A percentile compares a stretch with the other conserved stretches of the same genome.
Evolutionary conservation across 2,797 vertebrate genomes (phyloP).

Genomic region (Rhabdophis nuchalis): DNA sequence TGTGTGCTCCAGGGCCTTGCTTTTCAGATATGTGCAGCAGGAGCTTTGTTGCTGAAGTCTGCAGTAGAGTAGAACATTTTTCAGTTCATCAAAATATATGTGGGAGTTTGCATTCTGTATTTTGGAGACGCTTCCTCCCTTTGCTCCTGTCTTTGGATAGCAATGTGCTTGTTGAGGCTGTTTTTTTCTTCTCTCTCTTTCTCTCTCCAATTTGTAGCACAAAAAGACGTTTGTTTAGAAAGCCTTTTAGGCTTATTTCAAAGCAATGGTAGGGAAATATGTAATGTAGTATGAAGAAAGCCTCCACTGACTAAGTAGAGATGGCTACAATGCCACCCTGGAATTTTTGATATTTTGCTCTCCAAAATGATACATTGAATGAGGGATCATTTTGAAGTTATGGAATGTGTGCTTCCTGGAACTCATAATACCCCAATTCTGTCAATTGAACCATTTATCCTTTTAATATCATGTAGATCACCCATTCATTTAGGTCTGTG

Average conservation of each 20-base stretch:
- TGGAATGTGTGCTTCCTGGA: not conserved
- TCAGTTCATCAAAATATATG: not conserved
- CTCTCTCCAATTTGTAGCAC: no score
- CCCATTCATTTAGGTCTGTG: not conserved
- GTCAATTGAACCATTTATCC: not conserved
- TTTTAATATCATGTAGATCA: not conserved
- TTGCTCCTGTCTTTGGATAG: not conserved
- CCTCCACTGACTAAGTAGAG: not conserved
- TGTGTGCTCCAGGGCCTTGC: not conserved
- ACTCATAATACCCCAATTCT: not conserved
- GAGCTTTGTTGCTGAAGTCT: not conserved
- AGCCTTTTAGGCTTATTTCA: not conserved
- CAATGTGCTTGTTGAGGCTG: not conserved
- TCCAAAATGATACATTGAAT: not conserved
- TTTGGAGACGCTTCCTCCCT: not conserved
- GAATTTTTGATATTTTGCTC: not conserved
- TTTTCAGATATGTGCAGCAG: not conserved
- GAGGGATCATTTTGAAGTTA: not conserved
- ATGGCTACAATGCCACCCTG: not conserved
- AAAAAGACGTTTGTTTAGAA: slow-evolving; percentile 7
- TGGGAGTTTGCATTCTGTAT: not conserved
- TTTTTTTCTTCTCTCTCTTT: not conserved
- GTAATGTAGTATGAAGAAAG: slow-evolving; percentile 9
- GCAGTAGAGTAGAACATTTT: not conserved
- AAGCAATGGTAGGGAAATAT: not conserved